Percentiles rank a stretch among this genome's conserved stretches.
These are phyloP conservation scores for Vanessa atalanta DNA, from an alignment of 1,140 invertebrate species.

Conservation along the genomic window DNA sequence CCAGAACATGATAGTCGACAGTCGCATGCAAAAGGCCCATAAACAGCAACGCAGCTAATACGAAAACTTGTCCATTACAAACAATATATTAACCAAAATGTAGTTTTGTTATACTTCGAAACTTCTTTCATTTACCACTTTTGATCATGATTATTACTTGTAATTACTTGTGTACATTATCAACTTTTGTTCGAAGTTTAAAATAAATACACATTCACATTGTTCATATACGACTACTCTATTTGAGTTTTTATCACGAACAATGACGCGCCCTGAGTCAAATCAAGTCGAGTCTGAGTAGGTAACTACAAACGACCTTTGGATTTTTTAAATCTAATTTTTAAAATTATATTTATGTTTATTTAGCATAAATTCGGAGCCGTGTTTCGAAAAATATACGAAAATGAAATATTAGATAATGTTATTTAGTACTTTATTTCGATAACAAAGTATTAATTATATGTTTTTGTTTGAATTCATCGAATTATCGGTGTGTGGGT, in stretches of 20 bases:
- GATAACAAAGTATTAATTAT: too few species aligned
- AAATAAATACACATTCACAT: not conserved
- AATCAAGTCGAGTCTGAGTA: too few species aligned
- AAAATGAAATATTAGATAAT: too few species aligned
- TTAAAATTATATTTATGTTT: too few species aligned
- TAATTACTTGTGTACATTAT: not conserved
- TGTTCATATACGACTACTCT: not conserved
- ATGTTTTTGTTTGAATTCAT: too few species aligned
- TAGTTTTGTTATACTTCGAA: constrained; percentile 38
- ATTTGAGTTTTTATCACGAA: not conserved
- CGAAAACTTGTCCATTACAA: constrained; percentile 67
- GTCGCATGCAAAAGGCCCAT: constrained; percentile 73
- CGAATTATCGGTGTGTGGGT: too few species aligned
- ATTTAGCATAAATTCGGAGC: too few species aligned
- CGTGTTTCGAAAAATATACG: too few species aligned
- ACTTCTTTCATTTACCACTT: constrained; percentile 41
- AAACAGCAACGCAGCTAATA: constrained; percentile 63
- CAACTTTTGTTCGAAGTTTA: not conserved
- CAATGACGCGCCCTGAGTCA: too few species aligned
- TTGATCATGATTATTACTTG: constrained; percentile 32
- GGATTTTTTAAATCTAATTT: too few species aligned
- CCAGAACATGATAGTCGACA: constrained; percentile 28
- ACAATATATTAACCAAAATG: constrained; percentile 63
- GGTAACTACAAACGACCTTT: too few species aligned
- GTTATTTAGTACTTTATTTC: too few species aligned